Conservation (phyloP, 2,797 vertebrate species). For the Centroberyx gerrardi region DNA sequence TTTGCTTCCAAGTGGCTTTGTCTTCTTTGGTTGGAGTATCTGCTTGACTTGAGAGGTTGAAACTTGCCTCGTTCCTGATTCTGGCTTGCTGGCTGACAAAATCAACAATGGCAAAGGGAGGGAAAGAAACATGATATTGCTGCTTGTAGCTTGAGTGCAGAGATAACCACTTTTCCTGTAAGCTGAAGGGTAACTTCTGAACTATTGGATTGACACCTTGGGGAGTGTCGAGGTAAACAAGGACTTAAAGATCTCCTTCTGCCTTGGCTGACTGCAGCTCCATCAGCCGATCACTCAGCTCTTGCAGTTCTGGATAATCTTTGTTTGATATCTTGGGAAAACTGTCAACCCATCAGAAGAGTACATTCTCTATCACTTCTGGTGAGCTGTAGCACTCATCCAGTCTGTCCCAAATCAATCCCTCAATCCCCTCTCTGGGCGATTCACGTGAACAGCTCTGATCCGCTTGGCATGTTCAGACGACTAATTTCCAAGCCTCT, state of each 20-base stretch:
- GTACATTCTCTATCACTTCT: constrained; percentile 21
- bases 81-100: constrained; percentile 59
- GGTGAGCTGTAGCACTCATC: constrained; percentile 16
- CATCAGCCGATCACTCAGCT: constrained; percentile 34
- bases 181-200: too few species aligned
- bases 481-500: constrained; percentile 35
- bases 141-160: constrained; percentile 46
- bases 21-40: constrained; percentile 33
- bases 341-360: constrained; percentile 20
- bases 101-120: constrained; percentile 59
- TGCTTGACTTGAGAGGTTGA: constrained; percentile 48
- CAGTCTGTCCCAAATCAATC: constrained; percentile 31
- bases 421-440: constrained; percentile 5
- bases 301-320: constrained; percentile 8
- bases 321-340: constrained; percentile 25
- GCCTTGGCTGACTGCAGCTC: constrained; percentile 25
- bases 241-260: constrained; percentile 32
- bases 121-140: constrained; percentile 43
- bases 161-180: constrained; percentile 53
- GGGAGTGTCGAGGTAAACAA: constrained; percentile 38
- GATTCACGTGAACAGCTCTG: constrained; percentile 39
- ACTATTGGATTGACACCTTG: background rate
- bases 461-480: constrained; percentile 45
- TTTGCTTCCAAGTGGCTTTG: background rate
- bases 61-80: constrained; percentile 55